Evolutionary conservation across 1,140 invertebrate species (phyloP).

Genomic region (Drosophila nannoptera): DNA sequence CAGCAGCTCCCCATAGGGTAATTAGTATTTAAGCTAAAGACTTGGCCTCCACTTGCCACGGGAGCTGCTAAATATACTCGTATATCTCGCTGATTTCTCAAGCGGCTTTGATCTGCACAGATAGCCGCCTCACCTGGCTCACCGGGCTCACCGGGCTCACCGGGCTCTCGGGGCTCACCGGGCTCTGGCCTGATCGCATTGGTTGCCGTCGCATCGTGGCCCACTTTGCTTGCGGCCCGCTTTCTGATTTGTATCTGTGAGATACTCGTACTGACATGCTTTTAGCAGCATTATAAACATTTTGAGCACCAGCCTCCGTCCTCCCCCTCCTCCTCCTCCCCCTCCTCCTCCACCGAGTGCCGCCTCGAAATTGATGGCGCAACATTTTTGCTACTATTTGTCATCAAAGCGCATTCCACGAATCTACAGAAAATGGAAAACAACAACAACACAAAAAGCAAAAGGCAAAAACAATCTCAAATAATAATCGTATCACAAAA

Average conservation of each 20-base stretch:
- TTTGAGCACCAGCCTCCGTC: constrained; percentile 48
- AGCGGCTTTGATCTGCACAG: constrained; percentile 63
- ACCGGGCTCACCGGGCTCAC: constrained; percentile 16
- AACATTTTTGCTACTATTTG: constrained; percentile 78
- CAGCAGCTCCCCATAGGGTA: constrained; percentile 71
- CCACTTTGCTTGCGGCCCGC: constrained; percentile 49
- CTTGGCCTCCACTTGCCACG: constrained; percentile 64
- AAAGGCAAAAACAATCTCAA: constrained; percentile 2
- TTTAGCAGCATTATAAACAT: constrained; percentile 77
- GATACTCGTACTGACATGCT: constrained; percentile 68
- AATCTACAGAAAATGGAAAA: background rate
- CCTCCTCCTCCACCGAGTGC: background rate
- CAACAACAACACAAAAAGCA: constrained; percentile 19
- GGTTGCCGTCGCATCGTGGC: constrained; percentile 43
- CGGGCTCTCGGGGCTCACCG: background rate
- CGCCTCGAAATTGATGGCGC: constrained; percentile 22
- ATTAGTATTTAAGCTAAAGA: constrained; percentile 66
- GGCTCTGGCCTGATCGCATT: background rate
- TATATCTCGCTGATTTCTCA: constrained; percentile 38
- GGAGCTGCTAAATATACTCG: constrained; percentile 50
- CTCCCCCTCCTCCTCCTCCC: background rate
- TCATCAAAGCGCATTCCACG: constrained; percentile 71
- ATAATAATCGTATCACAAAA: constrained; percentile 35
- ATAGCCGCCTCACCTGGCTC: constrained; percentile 52
- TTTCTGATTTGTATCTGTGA: constrained; percentile 69